These are phyloP conservation scores for Struthidea cinerea DNA, from an alignment of 2,113 vertebrate genomes.

Conservation along the genomic window DNA sequence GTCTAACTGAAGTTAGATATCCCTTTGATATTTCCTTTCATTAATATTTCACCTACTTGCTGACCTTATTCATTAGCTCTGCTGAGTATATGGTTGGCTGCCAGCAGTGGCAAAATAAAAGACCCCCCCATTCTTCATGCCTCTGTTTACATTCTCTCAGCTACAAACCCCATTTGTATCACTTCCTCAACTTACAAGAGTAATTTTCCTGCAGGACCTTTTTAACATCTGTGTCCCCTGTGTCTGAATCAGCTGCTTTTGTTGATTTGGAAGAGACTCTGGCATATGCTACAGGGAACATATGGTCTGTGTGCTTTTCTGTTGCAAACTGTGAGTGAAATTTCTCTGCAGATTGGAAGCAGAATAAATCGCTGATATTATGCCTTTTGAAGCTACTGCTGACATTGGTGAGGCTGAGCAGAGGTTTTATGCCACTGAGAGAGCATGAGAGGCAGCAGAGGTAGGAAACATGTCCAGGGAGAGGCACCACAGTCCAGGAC, in stretches of 20 bases:
- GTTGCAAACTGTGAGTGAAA: background rate
- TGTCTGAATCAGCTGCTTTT: constrained; percentile 19
- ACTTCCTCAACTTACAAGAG: background rate
- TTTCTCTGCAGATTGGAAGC: background rate
- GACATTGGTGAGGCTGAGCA: background rate
- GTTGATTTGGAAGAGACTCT: background rate
- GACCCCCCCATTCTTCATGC: background rate
- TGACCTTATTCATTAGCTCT: background rate
- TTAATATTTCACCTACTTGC: background rate
- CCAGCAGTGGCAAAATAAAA: background rate
- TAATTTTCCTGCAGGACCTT: constrained; percentile 13
- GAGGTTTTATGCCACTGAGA: background rate
- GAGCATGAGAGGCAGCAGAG: background rate
- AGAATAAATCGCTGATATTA: background rate
- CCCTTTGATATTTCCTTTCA: background rate
- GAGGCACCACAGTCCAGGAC: background rate
- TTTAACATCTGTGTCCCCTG: background rate
- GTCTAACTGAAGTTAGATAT: background rate
- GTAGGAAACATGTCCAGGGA: background rate
- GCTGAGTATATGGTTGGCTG: background rate
- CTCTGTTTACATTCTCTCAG: background rate
- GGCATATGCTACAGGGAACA: constrained; percentile 7
- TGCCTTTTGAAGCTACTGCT: background rate
- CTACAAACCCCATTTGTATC: background rate
- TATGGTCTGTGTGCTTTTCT: background rate